Percentiles rank a stretch among this genome's conserved stretches.
Evolutionary conservation across 1,140 invertebrate genomes (phyloP).

Genomic region (Colletes latitarsis): DNA sequence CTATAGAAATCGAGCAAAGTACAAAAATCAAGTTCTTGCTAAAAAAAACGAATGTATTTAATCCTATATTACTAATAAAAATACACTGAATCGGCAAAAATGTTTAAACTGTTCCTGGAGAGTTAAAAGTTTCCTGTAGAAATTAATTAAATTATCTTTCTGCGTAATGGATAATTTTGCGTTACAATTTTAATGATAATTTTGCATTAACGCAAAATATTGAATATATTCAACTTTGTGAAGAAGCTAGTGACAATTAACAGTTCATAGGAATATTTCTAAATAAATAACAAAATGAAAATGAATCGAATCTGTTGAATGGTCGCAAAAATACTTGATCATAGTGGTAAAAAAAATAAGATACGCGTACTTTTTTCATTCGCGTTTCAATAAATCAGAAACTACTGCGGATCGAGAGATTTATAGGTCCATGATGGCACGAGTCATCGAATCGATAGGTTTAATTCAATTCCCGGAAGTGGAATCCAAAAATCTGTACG

Average conservation of each 20-base stretch:
- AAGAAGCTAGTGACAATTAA: no score
- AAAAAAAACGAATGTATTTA: not conserved
- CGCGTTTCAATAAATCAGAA: slow-evolving; percentile 7
- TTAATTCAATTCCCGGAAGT: slow-evolving; percentile 21
- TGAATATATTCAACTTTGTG: no score
- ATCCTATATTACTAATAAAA: not conserved
- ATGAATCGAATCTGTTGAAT: not conserved
- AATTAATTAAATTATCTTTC: not conserved
- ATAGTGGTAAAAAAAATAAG: not conserved
- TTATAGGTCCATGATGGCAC: slow-evolving; percentile 8
- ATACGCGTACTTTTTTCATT: slow-evolving; percentile 7
- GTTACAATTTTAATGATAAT: not conserved
- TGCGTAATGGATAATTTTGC: not conserved
- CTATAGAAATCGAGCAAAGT: no score
- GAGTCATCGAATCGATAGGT: slow-evolving; percentile 10
- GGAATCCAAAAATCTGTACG: slow-evolving; percentile 24
- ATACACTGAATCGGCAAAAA: no score
- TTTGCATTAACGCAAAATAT: not conserved
- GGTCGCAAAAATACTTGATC: not conserved
- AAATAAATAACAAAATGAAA: no score
- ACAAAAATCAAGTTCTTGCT: not conserved
- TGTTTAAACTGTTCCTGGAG: no score
- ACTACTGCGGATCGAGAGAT: slow-evolving; percentile 1
- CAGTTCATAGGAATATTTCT: no score
- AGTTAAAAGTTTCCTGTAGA: not conserved